Evolutionary conservation across 2,888 invertebrate species (phyloP).

Genomic region (Oxyscelio sp.): DNA sequence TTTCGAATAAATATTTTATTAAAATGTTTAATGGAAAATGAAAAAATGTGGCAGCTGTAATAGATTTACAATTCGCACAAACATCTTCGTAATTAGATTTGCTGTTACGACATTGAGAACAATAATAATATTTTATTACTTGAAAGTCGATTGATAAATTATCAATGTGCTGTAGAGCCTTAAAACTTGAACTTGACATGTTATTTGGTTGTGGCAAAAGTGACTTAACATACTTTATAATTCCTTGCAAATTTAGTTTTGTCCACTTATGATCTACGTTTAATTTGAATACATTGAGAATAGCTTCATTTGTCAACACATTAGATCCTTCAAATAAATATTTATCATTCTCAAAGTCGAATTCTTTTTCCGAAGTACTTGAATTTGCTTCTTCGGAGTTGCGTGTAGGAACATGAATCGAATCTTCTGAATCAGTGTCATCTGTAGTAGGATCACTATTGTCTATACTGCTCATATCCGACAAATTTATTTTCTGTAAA

Average conservation of each 20-base stretch:
- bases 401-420: no score
- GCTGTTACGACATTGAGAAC: slow-evolving; percentile 39
- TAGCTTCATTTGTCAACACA: background rate
- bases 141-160: slow-evolving; percentile 7
- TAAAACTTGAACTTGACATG: slow-evolving; percentile 40
- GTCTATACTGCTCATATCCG: no score
- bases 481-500: no score
- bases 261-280: background rate
- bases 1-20: slow-evolving; percentile 64
- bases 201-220: slow-evolving; percentile 44
- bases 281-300: background rate
- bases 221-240: background rate
- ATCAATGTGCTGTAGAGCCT: slow-evolving; percentile 32
- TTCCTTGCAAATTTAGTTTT: slow-evolving; percentile 1
- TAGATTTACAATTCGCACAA: slow-evolving; percentile 54
- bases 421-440: no score
- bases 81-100: slow-evolving; percentile 5
- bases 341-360: no score
- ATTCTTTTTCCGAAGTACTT: no score
- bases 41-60: no score
- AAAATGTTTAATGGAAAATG: no score
- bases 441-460: no score
- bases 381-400: no score
- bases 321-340: slow-evolving; percentile 1
- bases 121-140: slow-evolving; percentile 53